Percentiles rank a stretch among this genome's conserved stretches.
These are phyloP conservation scores for Aurelia aurita DNA, from an alignment of 30 jellyfish, hydroid and myxozoan species.

Conservation along the genomic window DNA sequence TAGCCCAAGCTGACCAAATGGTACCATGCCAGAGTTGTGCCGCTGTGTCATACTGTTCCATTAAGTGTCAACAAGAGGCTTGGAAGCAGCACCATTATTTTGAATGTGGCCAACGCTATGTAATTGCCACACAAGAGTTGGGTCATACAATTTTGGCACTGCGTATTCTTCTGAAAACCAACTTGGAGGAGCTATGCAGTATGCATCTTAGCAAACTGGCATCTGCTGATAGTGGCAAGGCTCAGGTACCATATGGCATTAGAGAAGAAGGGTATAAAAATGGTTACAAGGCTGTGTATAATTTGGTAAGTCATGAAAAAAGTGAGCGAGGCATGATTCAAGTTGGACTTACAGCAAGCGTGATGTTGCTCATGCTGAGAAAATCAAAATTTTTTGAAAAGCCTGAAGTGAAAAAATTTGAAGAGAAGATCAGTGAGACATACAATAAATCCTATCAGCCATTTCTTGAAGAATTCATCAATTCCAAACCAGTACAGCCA, in stretches of 20 bases:
- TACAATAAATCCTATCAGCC: slow-evolving; percentile 7
- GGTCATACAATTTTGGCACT: slow-evolving; percentile 84
- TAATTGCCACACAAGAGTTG: slow-evolving; percentile 52
- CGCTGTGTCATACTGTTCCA: slow-evolving; percentile 71
- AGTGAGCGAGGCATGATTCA: slow-evolving; percentile 51
- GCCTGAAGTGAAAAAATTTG: background rate
- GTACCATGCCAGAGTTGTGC: slow-evolving; percentile 74
- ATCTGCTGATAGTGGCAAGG: background rate
- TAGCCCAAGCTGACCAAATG: slow-evolving; percentile 12
- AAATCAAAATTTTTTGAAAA: slow-evolving; percentile 23
- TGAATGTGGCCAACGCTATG: slow-evolving; percentile 61
- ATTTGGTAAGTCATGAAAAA: slow-evolving; percentile 26
- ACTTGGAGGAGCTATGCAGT: background rate
- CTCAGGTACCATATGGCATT: slow-evolving; percentile 31
- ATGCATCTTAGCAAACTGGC: slow-evolving; percentile 2
- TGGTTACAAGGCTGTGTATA: slow-evolving; percentile 60
- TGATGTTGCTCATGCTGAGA: slow-evolving; percentile 27
- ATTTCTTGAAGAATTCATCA: background rate
- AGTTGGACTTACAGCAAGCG: slow-evolving; percentile 64
- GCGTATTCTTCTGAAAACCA: slow-evolving; percentile 59
- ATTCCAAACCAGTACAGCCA: background rate
- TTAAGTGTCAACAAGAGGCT: slow-evolving; percentile 53
- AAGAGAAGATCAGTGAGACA: background rate
- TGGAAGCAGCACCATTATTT: slow-evolving; percentile 73
- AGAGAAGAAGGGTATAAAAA: slow-evolving; percentile 15